A percentile compares a stretch with the other conserved stretches of the same genome.
Evolutionary conservation across 2,113 vertebrate genomes (phyloP).

Genomic region (Salvelinus fontinalis): DNA sequence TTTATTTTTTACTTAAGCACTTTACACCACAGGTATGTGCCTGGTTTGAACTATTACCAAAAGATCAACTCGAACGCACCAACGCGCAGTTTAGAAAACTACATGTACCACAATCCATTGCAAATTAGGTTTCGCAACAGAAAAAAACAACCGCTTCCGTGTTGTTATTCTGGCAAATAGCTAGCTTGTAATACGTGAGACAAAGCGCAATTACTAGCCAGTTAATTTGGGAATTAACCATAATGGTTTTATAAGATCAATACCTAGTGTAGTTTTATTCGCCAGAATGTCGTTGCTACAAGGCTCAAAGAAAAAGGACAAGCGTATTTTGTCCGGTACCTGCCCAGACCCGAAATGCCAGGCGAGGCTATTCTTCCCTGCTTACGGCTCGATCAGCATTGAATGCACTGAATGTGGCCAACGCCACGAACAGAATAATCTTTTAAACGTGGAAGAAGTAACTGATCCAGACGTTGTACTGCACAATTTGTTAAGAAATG

Average conservation of each 20-base stretch:
- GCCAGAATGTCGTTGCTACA: constrained; percentile 77
- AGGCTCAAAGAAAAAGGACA: constrained; percentile 88
- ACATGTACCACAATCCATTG: constrained; percentile 58
- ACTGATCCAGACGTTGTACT: constrained; percentile 98
- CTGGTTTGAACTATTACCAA: not conserved
- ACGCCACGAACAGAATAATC: constrained; percentile 91
- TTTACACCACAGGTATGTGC: not conserved
- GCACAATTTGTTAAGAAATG: constrained; percentile 97
- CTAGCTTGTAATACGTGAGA: constrained; percentile 30
- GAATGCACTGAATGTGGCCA: constrained; percentile 96
- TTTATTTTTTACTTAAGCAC: too few species aligned
- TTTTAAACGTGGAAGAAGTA: constrained; percentile 91
- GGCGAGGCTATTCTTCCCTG: constrained; percentile 95
- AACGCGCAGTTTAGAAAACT: constrained; percentile 35
- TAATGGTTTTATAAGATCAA: constrained; percentile 64
- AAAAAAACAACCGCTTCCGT: constrained; percentile 77
- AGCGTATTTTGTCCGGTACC: constrained; percentile 90
- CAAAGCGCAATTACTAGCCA: constrained; percentile 48
- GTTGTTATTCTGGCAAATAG: constrained; percentile 70
- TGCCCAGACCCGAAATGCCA: constrained; percentile 95
- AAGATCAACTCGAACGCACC: not conserved
- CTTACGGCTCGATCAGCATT: constrained; percentile 87
- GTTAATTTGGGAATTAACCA: constrained; percentile 25
- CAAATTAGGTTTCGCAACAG: constrained; percentile 51
- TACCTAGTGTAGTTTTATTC: constrained; percentile 1